phyloP scores from a whole-genome alignment of 2,888 invertebrate species.

The Vesta saturnalis region DNA sequence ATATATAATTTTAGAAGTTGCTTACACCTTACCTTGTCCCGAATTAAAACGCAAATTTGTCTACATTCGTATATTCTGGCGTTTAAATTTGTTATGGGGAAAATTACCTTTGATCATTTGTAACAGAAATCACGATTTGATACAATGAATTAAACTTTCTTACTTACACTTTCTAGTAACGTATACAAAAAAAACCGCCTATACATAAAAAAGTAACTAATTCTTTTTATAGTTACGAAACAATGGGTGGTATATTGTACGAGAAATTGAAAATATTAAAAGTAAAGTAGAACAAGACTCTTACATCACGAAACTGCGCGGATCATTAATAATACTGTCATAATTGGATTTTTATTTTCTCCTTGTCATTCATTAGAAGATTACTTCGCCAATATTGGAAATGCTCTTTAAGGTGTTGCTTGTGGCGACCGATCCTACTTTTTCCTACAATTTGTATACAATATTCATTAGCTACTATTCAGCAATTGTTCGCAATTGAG shows the following conservation, averaged over 20 bases:
- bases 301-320: constrained; percentile 9
- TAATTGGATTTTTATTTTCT: constrained; percentile 13
- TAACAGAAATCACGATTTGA: no score
- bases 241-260: constrained; percentile 8
- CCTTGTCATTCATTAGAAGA: constrained; percentile 10
- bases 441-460: background rate
- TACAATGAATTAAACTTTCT: no score
- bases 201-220: background rate
- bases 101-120: no score
- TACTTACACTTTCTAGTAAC: background rate
- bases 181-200: background rate
- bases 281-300: constrained; percentile 4
- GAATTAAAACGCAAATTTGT: no score
- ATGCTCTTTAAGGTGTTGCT: constrained; percentile 6
- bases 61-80: no score
- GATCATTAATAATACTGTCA: constrained; percentile 13
- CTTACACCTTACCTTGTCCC: no score
- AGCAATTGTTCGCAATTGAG: no score
- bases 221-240: constrained; percentile 1
- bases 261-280: constrained; percentile 9
- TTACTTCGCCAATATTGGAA: constrained; percentile 3
- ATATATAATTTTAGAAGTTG: no score
- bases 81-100: no score
- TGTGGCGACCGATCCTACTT: constrained; percentile 3
- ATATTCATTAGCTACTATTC: no score